Conservation (phyloP, 2,888 invertebrate genomes). For the Chelonus formosanus region DNA sequence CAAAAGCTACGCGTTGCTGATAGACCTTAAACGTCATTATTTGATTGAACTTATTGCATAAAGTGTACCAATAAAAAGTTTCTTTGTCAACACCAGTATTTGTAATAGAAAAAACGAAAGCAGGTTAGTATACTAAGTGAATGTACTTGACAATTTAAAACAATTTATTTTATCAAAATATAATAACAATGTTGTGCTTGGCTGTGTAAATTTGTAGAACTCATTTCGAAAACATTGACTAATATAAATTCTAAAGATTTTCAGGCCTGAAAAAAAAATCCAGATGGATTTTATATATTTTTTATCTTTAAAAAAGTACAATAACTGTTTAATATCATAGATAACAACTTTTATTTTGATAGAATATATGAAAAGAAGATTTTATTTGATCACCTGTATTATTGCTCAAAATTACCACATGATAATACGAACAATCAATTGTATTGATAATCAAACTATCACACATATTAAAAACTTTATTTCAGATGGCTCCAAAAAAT, state of each 20-base stretch:
- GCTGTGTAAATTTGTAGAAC: slow-evolving; percentile 18
- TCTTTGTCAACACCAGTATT: not conserved
- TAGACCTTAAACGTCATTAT: not conserved
- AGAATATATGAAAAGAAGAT: too few relatives aligned
- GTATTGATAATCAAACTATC: too few relatives aligned
- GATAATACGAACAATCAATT: too few relatives aligned
- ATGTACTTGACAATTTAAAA: not conserved
- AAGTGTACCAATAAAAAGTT: not conserved
- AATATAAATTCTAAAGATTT: not conserved
- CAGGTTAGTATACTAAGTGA: not conserved
- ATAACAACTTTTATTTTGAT: too few relatives aligned
- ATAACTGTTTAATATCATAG: not conserved
- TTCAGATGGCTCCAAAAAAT: slow-evolving; percentile 59
- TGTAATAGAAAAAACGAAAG: not conserved
- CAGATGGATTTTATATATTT: slow-evolving; percentile 2
- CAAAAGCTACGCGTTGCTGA: too few relatives aligned
- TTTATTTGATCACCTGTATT: too few relatives aligned
- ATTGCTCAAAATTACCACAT: too few relatives aligned
- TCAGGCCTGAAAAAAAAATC: not conserved
- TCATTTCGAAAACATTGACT: slow-evolving; percentile 17
- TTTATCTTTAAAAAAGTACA: not conserved
- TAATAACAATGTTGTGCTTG: not conserved
- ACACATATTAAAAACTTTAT: not conserved
- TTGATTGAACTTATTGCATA: not conserved
- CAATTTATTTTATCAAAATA: slow-evolving; percentile 7